These are phyloP conservation scores for Amphibalanus amphitrite DNA, from an alignment of 1,140 invertebrate species.

Conservation along the genomic window DNA sequence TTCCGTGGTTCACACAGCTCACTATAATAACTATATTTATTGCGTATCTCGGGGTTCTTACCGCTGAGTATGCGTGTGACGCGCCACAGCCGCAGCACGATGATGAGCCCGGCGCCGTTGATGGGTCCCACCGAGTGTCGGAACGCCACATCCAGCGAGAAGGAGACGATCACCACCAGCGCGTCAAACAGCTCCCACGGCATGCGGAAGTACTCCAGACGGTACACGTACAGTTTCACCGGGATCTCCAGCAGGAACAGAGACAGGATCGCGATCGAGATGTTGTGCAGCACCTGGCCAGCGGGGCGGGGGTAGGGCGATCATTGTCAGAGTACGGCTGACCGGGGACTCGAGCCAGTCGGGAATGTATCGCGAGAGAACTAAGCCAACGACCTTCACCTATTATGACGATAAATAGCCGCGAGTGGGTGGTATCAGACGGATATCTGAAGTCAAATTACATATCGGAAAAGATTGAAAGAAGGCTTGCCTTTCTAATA, in stretches of 20 bases:
- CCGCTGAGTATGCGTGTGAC: constrained; percentile 27
- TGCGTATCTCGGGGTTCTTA: too few species aligned
- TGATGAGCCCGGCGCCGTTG: constrained; percentile 24
- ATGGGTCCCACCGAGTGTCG: constrained; percentile 9
- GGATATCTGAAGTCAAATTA: too few species aligned
- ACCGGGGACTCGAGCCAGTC: too few species aligned
- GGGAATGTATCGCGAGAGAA: too few species aligned
- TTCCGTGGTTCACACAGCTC: too few species aligned
- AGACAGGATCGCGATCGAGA: constrained; percentile 23
- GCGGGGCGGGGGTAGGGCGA: too few species aligned
- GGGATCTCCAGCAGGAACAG: constrained; percentile 27
- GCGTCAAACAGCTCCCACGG: constrained; percentile 30
- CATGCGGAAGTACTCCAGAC: constrained; percentile 25
- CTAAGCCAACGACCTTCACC: too few species aligned
- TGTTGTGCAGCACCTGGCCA: constrained; percentile 23
- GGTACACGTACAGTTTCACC: constrained; percentile 24
- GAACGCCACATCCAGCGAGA: constrained; percentile 27
- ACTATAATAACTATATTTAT: too few species aligned
- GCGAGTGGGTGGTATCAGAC: too few species aligned
- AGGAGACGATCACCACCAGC: constrained; percentile 26
- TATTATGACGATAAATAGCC: too few species aligned
- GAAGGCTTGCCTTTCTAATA: too few species aligned
- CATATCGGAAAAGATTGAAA: too few species aligned
- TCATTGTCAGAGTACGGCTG: neutral
- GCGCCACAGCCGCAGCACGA: constrained; percentile 26